A percentile compares a stretch with the other conserved stretches of the same genome.
Evolutionary conservation across 2,888 invertebrate genomes (phyloP).

Genomic region (Biston betularia): DNA sequence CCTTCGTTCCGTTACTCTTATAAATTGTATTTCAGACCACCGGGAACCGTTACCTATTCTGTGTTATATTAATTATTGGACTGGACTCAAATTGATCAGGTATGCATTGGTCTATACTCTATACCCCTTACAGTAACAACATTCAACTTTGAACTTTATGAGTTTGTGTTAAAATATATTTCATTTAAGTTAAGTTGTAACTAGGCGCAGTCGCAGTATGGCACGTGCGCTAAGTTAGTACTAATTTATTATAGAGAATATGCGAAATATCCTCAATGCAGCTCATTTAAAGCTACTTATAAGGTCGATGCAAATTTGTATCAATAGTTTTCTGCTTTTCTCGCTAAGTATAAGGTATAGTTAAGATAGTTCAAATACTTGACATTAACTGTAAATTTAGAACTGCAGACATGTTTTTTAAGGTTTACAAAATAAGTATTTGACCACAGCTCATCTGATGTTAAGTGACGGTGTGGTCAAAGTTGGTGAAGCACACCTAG

Average conservation of each 20-base stretch:
- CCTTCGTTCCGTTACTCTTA: slow-evolving; percentile 33
- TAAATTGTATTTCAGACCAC: slow-evolving; percentile 34
- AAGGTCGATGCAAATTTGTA: slow-evolving; percentile 34
- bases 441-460: too few species aligned
- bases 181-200: background rate
- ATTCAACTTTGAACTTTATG: slow-evolving; percentile 26
- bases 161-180: background rate
- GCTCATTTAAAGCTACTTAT: slow-evolving; percentile 37
- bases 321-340: slow-evolving; percentile 34
- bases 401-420: background rate
- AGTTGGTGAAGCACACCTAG: too few species aligned
- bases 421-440: background rate
- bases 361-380: slow-evolving; percentile 22
- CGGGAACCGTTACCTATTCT: slow-evolving; percentile 38
- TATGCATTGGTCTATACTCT: slow-evolving; percentile 36
- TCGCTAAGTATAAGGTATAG: slow-evolving; percentile 13
- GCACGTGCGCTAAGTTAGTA: slow-evolving; percentile 47
- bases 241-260: slow-evolving; percentile 42
- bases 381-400: background rate
- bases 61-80: slow-evolving; percentile 48
- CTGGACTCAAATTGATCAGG: slow-evolving; percentile 45
- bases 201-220: slow-evolving; percentile 27
- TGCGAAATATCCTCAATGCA: slow-evolving; percentile 37
- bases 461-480: too few species aligned
- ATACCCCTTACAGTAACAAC: background rate